These are phyloP conservation scores for Circaetus gallicus DNA, from an alignment of 2,113 vertebrate genomes.

Conservation along the genomic window DNA sequence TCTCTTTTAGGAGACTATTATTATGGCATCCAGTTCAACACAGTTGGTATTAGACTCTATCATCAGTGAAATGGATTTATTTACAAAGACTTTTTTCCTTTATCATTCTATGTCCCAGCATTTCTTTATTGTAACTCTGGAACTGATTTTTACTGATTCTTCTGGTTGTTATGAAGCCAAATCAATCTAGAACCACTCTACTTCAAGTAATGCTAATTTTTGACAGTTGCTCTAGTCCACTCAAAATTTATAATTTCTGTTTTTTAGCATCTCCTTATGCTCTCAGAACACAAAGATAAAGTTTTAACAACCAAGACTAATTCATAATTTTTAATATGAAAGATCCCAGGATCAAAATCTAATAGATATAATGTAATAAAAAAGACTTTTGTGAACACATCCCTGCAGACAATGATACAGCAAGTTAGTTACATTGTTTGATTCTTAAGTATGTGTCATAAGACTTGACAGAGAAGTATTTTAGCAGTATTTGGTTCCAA, in stretches of 20 bases:
- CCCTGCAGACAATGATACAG: neutral
- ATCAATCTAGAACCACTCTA: neutral
- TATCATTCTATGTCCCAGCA: neutral
- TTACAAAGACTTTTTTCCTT: neutral
- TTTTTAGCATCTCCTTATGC: neutral
- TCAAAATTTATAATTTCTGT: neutral
- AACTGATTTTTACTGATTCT: neutral
- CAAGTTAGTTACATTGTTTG: neutral
- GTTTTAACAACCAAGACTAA: neutral
- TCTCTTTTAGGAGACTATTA: neutral
- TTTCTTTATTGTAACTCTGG: neutral
- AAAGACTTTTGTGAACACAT: neutral
- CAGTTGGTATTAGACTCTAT: neutral
- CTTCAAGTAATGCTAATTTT: neutral
- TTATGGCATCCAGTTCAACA: neutral
- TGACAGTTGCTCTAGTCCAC: neutral
- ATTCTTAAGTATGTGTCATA: neutral
- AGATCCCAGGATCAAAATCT: neutral
- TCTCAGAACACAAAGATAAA: neutral
- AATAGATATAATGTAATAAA: neutral
- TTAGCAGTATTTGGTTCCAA: neutral
- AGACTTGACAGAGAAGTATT: neutral
- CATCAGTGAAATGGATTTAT: neutral
- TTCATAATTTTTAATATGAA: neutral
- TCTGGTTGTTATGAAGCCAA: neutral